Evolutionary conservation across 2,113 vertebrate species (phyloP).

Genomic region (Ictidomys tridecemlineatus): DNA sequence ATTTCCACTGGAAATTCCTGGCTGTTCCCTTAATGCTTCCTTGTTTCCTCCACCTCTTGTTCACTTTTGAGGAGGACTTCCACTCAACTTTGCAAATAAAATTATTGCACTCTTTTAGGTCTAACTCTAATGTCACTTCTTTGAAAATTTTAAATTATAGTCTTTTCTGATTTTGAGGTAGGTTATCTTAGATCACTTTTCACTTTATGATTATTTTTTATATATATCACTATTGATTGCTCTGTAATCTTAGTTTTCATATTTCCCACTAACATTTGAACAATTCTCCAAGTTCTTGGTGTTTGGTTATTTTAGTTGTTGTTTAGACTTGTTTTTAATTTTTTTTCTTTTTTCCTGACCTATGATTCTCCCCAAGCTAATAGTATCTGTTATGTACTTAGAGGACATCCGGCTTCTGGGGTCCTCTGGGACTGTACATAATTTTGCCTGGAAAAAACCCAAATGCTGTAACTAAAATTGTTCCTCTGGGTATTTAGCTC

Average conservation of each 20-base stretch:
- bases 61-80: background rate
- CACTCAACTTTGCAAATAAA: background rate
- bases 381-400: slow-evolving; percentile 45
- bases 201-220: slow-evolving; percentile 16
- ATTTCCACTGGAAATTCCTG: background rate
- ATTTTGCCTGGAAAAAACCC: slow-evolving; percentile 71
- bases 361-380: slow-evolving; percentile 48
- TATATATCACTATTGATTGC: background rate
- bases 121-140: background rate
- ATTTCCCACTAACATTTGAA: slow-evolving; percentile 34
- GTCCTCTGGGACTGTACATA: slow-evolving; percentile 56
- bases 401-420: slow-evolving; percentile 60
- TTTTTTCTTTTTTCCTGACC: background rate
- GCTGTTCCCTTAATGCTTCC: background rate
- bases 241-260: background rate
- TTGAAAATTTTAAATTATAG: background rate
- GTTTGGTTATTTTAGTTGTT: slow-evolving; percentile 50
- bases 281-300: slow-evolving; percentile 33
- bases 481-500: slow-evolving; percentile 46
- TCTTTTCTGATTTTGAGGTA: background rate
- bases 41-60: background rate
- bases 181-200: background rate
- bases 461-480: slow-evolving; percentile 57
- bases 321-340: slow-evolving; percentile 11
- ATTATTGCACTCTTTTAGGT: background rate